phyloP scores from a whole-genome alignment of 2,113 vertebrate genomes.

The Chlorodrepanis virens region DNA sequence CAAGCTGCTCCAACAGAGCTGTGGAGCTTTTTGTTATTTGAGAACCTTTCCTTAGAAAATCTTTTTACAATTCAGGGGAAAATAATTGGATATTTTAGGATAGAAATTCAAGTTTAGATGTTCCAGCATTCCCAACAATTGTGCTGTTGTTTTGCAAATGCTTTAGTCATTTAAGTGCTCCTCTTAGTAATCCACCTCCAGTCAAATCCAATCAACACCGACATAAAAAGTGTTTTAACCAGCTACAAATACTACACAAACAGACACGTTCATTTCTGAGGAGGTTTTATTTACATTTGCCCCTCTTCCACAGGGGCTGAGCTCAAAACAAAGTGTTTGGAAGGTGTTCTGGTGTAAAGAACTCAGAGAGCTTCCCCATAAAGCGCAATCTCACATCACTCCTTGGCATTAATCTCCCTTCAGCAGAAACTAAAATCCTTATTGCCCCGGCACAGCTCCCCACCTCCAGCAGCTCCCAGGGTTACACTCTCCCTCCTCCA shows the following conservation, averaged over 20 bases:
- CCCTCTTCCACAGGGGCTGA: neutral
- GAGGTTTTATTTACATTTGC: neutral
- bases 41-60: neutral
- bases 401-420: neutral
- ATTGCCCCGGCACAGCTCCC: neutral
- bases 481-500: neutral
- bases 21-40: neutral
- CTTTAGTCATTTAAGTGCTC: conserved; percentile 1
- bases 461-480: neutral
- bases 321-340: neutral
- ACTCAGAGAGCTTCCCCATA: neutral
- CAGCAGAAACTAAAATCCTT: neutral
- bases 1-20: neutral
- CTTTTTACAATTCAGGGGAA: neutral
- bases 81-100: neutral
- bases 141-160: neutral
- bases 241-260: neutral
- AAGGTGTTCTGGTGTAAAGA: neutral
- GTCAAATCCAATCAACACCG: neutral
- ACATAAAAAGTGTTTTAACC: neutral
- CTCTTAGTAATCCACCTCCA: neutral
- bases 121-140: neutral
- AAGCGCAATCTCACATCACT: neutral
- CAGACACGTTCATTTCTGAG: neutral
- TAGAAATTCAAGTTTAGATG: neutral